Evolutionary conservation across 2,797 vertebrate genomes (phyloP).

Genomic region (Oreochromis grahami): DNA sequence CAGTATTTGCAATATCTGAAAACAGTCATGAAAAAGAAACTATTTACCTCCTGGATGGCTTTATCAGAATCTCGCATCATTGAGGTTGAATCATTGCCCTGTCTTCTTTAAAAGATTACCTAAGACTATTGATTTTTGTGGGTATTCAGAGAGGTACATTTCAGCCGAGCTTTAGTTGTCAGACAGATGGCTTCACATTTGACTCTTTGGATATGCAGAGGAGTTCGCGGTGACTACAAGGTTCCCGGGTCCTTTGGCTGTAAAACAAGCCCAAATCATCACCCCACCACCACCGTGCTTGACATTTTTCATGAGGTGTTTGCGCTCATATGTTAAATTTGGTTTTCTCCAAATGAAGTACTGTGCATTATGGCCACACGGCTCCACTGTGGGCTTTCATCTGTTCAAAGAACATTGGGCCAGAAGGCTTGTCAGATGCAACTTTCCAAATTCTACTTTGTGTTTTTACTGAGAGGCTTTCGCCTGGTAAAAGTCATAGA

Average conservation of each 20-base stretch:
- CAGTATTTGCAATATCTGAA: not conserved
- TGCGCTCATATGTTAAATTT: not conserved
- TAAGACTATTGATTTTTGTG: not conserved
- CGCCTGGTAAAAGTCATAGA: not conserved
- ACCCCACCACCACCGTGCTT: not conserved
- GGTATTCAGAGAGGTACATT: not conserved
- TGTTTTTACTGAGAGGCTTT: not conserved
- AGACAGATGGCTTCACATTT: not conserved
- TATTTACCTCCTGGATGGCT: not conserved
- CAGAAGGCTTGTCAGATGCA: not conserved
- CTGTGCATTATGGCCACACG: not conserved
- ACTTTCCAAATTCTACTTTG: not conserved
- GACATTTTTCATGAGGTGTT: not conserved
- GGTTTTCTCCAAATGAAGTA: not conserved
- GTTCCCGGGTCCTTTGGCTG: not conserved
- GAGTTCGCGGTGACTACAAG: not conserved
- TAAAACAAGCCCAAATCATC: not conserved
- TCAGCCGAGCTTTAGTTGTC: not conserved
- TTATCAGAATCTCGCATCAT: not conserved
- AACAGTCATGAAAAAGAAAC: not conserved
- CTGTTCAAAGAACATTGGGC: not conserved
- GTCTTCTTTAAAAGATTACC: not conserved
- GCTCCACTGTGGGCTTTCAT: not conserved
- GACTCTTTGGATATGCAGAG: not conserved
- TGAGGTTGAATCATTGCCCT: not conserved